Evolutionary conservation across 2,113 vertebrate genomes (phyloP).

Genomic region (Phylloscopus trochilus): DNA sequence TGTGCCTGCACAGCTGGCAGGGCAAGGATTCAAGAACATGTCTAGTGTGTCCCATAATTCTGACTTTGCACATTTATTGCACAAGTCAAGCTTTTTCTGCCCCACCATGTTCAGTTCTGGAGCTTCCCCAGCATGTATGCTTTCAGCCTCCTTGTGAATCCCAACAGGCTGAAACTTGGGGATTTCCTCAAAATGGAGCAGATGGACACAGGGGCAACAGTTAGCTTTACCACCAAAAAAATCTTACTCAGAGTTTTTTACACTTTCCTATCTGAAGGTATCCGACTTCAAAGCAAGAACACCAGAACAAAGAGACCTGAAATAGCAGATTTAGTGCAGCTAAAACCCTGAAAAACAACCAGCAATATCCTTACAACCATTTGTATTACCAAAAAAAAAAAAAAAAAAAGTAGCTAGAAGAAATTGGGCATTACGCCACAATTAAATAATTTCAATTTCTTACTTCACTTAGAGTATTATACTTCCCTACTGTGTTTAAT

Average conservation of each 20-base stretch:
- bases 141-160: not conserved
- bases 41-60: not conserved
- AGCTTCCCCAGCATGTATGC: not conserved
- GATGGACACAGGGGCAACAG: not conserved
- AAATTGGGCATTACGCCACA: not conserved
- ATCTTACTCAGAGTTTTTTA: not conserved
- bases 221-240: not conserved
- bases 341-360: not conserved
- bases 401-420: not conserved
- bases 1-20: not conserved
- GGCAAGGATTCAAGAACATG: not conserved
- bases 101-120: rapidly evolving
- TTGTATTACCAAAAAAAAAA: not conserved
- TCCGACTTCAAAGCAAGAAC: not conserved
- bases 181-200: not conserved
- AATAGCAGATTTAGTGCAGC: not conserved
- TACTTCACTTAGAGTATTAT: not conserved
- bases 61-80: not conserved
- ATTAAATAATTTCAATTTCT: not conserved
- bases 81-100: not conserved
- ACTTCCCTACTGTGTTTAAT: not conserved
- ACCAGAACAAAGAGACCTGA: not conserved
- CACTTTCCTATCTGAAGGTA: not conserved
- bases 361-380: not conserved
- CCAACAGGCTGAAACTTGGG: not conserved